phyloP scores from a whole-genome alignment of 1,140 invertebrate species.

The Coelopa frigida region DNA sequence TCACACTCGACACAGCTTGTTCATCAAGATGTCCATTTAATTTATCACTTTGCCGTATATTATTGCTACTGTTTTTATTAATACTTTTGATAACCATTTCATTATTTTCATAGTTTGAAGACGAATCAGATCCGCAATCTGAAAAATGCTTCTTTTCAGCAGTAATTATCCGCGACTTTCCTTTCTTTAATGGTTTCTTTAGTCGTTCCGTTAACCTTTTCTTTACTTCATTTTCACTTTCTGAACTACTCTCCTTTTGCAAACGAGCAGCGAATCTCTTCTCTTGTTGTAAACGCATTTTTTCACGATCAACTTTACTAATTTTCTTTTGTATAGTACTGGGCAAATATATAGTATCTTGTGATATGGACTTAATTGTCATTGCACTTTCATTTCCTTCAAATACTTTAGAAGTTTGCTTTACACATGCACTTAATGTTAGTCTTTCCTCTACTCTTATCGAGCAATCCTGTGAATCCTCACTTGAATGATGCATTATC shows the following conservation, averaged over 20 bases:
- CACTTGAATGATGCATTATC: too few species aligned
- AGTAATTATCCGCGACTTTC: slow-evolving; percentile 14
- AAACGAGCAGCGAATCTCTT: slow-evolving; percentile 34
- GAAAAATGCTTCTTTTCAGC: slow-evolving; percentile 13
- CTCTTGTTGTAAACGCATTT: slow-evolving; percentile 35
- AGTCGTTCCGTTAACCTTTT: slow-evolving; percentile 32
- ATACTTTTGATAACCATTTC: not conserved
- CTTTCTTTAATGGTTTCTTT: slow-evolving; percentile 32
- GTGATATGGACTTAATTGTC: too few species aligned
- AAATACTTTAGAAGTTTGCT: too few species aligned
- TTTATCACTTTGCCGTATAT: too few species aligned
- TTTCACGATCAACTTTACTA: slow-evolving; percentile 34
- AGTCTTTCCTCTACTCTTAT: too few species aligned
- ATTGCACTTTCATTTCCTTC: too few species aligned
- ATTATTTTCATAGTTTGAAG: not conserved
- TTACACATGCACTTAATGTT: too few species aligned
- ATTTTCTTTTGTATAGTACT: slow-evolving; percentile 29
- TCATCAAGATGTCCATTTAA: too few species aligned
- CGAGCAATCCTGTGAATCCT: too few species aligned
- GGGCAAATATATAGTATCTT: too few species aligned
- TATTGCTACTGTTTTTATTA: not conserved
- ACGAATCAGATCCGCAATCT: slow-evolving; percentile 12
- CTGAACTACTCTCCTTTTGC: slow-evolving; percentile 33
- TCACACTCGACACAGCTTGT: too few species aligned
- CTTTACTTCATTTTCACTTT: slow-evolving; percentile 35